Base-by-base conservation (phyloP, 2,113 vertebrate species). In the Misgurnus mizolepis region DNA sequence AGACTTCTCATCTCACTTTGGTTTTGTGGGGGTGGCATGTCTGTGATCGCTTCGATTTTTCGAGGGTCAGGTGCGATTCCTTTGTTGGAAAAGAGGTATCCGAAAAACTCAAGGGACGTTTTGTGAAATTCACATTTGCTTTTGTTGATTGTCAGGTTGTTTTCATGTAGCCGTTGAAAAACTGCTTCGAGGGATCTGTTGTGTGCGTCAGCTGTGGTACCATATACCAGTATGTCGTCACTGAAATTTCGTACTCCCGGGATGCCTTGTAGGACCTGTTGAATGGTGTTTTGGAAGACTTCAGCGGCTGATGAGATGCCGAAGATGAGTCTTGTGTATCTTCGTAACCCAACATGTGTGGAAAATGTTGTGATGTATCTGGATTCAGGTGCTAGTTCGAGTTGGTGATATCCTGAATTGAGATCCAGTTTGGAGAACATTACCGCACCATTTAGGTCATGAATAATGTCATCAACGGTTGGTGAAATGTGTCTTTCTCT, bases 391-490 rank as follows among this genome's bases (percentile, higher is more conserved):
- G 27, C 11, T 40, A 65, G 34, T 7, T 65, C 62, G 39, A 15
- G 62, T 7, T 65, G 6, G 62, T 15, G 62, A 65, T 40, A 15
- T 3, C 27, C 62, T 65, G 62, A 15, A 5, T 14, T 65, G 10
- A 65, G 62, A 12, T 65, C 34, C 62, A 65, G 62, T 65, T 65
- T 65, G 7, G 49, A 34, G 18, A 71, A 39, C 47, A 71, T 71
- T 5, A 55, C 27, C 1, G 27, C 18, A 10, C 47, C 49, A 40
- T 55, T 22, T 11, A 53, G 68, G 11, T 53, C 0, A 12, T 55
- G 47, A 49, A 71, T 55, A 5, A 71, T 40, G 34, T 65, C 34
- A 65, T 39, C 12, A 11, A 62, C 41, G 11, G 10, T 69, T 69
- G 9, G 9, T 50, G 18, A 70, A n/a, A 50, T 10, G n/a, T 65